Conservation (phyloP, 1,140 invertebrate species). For the Macrosteles quadrilineatus region DNA sequence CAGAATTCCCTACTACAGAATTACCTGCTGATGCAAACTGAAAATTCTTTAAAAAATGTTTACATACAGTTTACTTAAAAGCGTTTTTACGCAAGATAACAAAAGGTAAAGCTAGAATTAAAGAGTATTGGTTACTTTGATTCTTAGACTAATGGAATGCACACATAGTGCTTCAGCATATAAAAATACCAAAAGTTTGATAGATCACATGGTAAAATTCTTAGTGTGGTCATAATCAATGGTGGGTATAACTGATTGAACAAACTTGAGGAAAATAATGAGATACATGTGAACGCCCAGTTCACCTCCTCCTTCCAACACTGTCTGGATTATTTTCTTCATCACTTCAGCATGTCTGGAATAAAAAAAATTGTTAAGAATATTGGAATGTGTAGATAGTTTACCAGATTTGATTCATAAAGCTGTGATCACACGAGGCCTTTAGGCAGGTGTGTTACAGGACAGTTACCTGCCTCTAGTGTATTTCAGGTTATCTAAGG, state of each 20-base stretch:
- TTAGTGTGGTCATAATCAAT: slow-evolving; percentile 99
- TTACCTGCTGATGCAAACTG: no score
- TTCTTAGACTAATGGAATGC: slow-evolving; percentile 16
- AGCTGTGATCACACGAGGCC: no score
- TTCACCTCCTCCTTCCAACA: slow-evolving; percentile 93
- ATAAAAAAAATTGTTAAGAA: slow-evolving; percentile 41
- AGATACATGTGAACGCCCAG: slow-evolving; percentile 98
- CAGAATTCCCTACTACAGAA: no score
- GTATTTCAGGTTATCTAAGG: no score
- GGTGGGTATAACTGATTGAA: slow-evolving; percentile 98
- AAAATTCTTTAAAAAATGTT: no score
- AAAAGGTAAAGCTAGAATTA: no score
- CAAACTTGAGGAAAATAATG: slow-evolving; percentile 99
- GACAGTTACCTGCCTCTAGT: no score
- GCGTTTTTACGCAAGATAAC: no score
- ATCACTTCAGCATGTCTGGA: slow-evolving; percentile 97
- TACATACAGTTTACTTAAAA: no score
- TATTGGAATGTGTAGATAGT: not conserved
- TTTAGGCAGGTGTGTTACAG: no score
- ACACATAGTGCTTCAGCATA: not conserved
- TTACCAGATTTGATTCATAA: no score
- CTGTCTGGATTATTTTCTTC: slow-evolving; percentile 99
- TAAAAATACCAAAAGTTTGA: no score
- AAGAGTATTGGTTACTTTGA: not conserved
- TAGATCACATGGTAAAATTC: slow-evolving; percentile 83